Evolutionary conservation across 2,113 vertebrate genomes (phyloP), one percentile per base, ranked within the genome.

Genomic region (Propithecus coquereli): DNA sequence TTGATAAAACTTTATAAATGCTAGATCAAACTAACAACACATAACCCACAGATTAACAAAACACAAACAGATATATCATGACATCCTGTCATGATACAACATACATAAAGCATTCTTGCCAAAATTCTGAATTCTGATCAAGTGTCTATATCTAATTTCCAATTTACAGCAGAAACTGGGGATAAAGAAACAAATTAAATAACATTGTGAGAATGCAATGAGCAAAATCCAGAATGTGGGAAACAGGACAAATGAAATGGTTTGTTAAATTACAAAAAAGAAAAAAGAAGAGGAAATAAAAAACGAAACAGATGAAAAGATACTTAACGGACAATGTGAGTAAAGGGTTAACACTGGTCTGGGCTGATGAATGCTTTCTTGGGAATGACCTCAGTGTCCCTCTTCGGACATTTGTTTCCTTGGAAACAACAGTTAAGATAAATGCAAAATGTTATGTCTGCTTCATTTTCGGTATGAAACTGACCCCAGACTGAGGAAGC

Each of bases 151-250:
- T 63, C 43, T 70, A 54, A 82, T 50, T 54, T 80, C 76, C 45
- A 71, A 7, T 52, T 52, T 32, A 47, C 6, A 61, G 50, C 40
- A 91, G 8, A 80, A 76, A 61, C 30, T 37, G 12, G 22, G 13
- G 22, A 89, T 88, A 74, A 85, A 91, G 30, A 90, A 90, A 87
- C 18, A 59, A 52, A 96, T 71, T 93, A 73, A 95, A 91, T 34
- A 95, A 70, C 16, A 86, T 6, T 9, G 6, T 50, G 5, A 76
- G 43, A 27, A 47, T 32, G 73, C 73, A 30, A 18, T 76, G 8
- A 76, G 27, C 73, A 73, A 94, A 89, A 59, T 59, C 3, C n/a
- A 90, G 45, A 87, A 76, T 40, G 37, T 40, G 52, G 66, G 76
- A 77, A 94, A 77, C 6, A 80, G 25, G 25, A 70, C n/a, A 89